Evolutionary conservation across 2,113 vertebrate species (phyloP).

Genomic region (Notarius lentiginosus): DNA sequence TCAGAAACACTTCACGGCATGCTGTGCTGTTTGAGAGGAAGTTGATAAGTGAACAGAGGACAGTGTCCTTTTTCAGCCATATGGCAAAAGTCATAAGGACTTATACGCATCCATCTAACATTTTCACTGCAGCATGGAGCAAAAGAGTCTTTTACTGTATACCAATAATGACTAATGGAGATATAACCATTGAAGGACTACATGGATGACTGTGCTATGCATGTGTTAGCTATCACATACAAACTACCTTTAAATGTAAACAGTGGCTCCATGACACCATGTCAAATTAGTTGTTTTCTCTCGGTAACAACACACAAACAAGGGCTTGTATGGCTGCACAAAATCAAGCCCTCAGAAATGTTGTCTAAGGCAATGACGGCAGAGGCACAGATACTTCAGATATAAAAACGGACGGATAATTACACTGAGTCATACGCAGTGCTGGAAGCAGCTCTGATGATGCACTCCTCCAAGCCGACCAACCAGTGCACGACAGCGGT

Average conservation of each 20-base stretch:
- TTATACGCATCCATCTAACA: constrained; percentile 33
- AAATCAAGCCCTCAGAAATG: constrained; percentile 41
- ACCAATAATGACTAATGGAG: constrained; percentile 18
- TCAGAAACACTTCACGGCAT: constrained; percentile 12
- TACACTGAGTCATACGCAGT: constrained; percentile 53
- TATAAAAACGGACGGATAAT: constrained; percentile 53
- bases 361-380: constrained; percentile 42
- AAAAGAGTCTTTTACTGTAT: constrained; percentile 40
- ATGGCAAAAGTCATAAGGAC: constrained; percentile 34
- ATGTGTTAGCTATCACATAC: constrained; percentile 38
- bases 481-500: constrained; percentile 38
- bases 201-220: background rate
- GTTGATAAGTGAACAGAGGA: constrained; percentile 37
- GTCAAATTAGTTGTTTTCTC: constrained; percentile 22
- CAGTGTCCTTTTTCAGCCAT: constrained; percentile 5
- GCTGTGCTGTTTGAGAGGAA: background rate
- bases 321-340: background rate
- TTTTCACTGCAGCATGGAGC: constrained; percentile 22
- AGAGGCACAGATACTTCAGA: constrained; percentile 54
- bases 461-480: constrained; percentile 47
- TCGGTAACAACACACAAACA: constrained; percentile 5
- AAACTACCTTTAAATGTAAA: constrained; percentile 62
- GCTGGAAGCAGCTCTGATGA: constrained; percentile 53
- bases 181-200: constrained; percentile 29
- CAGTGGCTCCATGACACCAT: background rate